A percentile compares a stretch with the other conserved stretches of the same genome.
These are phyloP conservation scores for Eurystomus gularis DNA, from an alignment of 2,113 vertebrate genomes.

Conservation along the genomic window DNA sequence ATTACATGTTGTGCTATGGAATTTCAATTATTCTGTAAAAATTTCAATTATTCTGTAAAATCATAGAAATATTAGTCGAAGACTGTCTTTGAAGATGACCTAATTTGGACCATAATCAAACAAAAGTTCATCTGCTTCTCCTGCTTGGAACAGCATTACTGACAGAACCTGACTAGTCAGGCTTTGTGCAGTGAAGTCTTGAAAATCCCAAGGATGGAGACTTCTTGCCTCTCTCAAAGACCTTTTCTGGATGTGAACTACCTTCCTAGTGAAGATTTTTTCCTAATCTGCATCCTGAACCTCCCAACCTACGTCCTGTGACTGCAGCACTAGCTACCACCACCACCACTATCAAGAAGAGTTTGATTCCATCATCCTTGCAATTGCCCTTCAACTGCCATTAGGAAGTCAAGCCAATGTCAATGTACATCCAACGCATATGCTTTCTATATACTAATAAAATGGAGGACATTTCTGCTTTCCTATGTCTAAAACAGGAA, in stretches of 20 bases:
- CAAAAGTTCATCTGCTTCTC: background rate
- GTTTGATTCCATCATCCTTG: background rate
- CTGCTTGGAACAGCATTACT: background rate
- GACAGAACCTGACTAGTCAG: background rate
- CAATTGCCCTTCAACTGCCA: background rate
- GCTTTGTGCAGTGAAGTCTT: background rate
- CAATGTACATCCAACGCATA: background rate
- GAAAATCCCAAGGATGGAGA: background rate
- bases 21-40: background rate
- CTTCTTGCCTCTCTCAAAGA: background rate
- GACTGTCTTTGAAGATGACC: background rate
- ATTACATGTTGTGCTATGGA: background rate
- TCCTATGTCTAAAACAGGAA: background rate
- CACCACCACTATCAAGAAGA: background rate
- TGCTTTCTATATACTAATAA: background rate
- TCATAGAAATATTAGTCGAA: background rate
- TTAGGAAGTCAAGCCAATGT: background rate
- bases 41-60: background rate
- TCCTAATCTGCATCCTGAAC: background rate
- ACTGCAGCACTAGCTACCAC: background rate
- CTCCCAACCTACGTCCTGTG: background rate
- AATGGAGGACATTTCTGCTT: background rate
- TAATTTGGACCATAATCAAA: background rate
- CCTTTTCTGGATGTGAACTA: background rate
- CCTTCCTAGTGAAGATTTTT: background rate